Conservation (phyloP, 2,888 invertebrate species). For the Maniola hyperantus region DNA sequence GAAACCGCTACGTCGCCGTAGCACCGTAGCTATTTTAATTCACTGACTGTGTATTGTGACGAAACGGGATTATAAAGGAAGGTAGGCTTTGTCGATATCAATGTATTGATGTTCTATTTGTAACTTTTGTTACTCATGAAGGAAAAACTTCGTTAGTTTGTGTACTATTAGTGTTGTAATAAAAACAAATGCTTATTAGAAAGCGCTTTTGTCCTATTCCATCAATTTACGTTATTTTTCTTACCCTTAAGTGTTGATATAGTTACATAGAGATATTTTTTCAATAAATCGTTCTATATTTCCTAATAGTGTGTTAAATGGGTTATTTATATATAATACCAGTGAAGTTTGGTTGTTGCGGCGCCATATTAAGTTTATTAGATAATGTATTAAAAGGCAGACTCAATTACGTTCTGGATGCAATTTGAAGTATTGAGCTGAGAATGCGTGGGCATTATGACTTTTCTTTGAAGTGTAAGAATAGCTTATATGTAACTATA, state of each 20-base stretch:
- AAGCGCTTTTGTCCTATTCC: not conserved
- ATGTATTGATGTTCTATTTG: not conserved
- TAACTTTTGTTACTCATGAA: not conserved
- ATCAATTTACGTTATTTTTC: not conserved
- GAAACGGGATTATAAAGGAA: constrained; percentile 38
- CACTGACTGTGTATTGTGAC: constrained; percentile 44
- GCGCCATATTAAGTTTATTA: constrained; percentile 35
- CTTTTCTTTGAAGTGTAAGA: constrained; percentile 9
- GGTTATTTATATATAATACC: constrained; percentile 16
- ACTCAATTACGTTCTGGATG: constrained; percentile 30
- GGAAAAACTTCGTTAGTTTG: not conserved
- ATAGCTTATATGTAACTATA: not conserved
- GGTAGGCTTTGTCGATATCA: constrained; percentile 30
- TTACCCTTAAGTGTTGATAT: not conserved
- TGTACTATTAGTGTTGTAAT: not conserved
- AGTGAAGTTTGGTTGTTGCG: constrained; percentile 8
- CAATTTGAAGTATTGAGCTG: constrained; percentile 29
- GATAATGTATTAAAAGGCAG: constrained; percentile 17
- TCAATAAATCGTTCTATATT: not conserved
- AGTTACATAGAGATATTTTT: not conserved
- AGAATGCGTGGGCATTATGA: constrained; percentile 20
- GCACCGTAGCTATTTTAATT: constrained; percentile 50
- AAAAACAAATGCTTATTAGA: not conserved
- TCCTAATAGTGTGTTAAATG: not conserved
- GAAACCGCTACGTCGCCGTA: constrained; percentile 71